phyloP scores from a whole-genome alignment of 2,113 vertebrate species.

The Sigmodon hispidus region DNA sequence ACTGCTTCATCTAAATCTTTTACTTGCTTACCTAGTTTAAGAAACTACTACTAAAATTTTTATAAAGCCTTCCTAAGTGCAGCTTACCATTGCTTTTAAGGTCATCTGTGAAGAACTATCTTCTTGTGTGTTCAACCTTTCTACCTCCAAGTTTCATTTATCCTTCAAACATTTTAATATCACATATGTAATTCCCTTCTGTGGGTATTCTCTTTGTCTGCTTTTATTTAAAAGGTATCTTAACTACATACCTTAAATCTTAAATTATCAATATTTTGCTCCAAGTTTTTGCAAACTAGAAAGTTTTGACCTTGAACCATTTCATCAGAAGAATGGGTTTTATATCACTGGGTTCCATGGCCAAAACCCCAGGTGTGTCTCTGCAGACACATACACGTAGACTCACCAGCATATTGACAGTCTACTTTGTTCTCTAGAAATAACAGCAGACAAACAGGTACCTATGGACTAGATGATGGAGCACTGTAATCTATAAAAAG shows the following conservation, averaged over 20 bases:
- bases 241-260: neutral
- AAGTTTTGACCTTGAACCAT: neutral
- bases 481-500: neutral
- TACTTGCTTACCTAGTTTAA: neutral
- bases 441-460: neutral
- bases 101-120: neutral
- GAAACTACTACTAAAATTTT: neutral
- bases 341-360: neutral
- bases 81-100: neutral
- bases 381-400: neutral
- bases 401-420: neutral
- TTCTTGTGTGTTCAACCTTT: constrained; percentile 2
- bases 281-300: neutral
- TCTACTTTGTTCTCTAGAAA: neutral
- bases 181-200: neutral
- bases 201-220: neutral
- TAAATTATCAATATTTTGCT: neutral
- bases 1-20: neutral
- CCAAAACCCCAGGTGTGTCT: neutral
- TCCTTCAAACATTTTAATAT: neutral
- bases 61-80: neutral
- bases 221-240: neutral
- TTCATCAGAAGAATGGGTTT: neutral
- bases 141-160: neutral
- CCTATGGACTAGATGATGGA: neutral